Conservation (phyloP, 2,888 invertebrate genomes). For the Matsumyia berberina region DNA sequence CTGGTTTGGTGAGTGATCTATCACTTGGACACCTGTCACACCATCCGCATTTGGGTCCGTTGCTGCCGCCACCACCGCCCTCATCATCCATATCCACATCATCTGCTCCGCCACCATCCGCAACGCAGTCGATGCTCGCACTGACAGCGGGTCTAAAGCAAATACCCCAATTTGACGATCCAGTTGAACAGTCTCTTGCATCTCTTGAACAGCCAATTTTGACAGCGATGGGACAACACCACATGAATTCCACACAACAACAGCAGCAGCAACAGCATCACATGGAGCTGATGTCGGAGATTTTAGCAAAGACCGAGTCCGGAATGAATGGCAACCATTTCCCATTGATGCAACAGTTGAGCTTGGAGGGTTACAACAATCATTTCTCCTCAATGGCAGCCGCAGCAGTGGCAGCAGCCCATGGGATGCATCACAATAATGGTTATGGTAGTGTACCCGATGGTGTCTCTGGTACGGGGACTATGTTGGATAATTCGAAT, state of each 20-base stretch:
- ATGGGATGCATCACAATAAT: slow-evolving; percentile 80
- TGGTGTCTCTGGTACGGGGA: slow-evolving; percentile 76
- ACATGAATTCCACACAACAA: slow-evolving; percentile 85
- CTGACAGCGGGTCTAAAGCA: slow-evolving; percentile 82
- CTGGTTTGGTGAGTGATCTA: slow-evolving; percentile 67
- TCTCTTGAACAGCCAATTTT: slow-evolving; percentile 88
- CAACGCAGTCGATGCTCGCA: slow-evolving; percentile 77
- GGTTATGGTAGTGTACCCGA: slow-evolving; percentile 81
- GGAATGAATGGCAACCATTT: slow-evolving; percentile 83
- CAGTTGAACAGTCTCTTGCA: slow-evolving; percentile 89
- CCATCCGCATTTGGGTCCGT: slow-evolving; percentile 68
- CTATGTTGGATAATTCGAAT: slow-evolving; percentile 52
- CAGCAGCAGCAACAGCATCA: slow-evolving; percentile 84
- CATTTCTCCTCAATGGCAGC: slow-evolving; percentile 79
- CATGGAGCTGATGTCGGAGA: slow-evolving; percentile 84
- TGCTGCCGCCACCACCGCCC: slow-evolving; percentile 80
- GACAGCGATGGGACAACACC: slow-evolving; percentile 82
- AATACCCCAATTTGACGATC: slow-evolving; percentile 87
- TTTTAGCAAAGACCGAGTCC: slow-evolving; percentile 81
- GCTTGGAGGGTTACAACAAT: slow-evolving; percentile 80
- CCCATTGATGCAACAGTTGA: slow-evolving; percentile 81
- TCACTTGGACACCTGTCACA: slow-evolving; percentile 67
- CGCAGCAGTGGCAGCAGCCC: slow-evolving; percentile 73
- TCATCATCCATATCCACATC: slow-evolving; percentile 67
- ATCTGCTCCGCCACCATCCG: slow-evolving; percentile 66